Evolutionary conservation across 2,888 invertebrate species (phyloP).

Genomic region (Bugula neritina): DNA sequence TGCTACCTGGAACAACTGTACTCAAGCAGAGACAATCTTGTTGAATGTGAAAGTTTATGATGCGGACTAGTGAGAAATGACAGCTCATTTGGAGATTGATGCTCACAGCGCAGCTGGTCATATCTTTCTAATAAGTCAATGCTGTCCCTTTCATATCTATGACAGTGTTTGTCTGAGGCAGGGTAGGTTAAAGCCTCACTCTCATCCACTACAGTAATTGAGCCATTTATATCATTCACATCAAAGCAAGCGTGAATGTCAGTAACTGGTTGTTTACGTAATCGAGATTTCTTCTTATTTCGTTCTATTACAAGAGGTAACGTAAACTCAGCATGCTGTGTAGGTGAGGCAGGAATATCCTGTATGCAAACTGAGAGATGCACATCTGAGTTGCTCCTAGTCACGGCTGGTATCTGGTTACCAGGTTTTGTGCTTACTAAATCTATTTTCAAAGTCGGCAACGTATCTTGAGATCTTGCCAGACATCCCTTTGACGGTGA

Average conservation of each 20-base stretch:
- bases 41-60: not conserved
- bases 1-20: slow-evolving; percentile 14
- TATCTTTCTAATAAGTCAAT: slow-evolving; percentile 19
- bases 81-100: not conserved
- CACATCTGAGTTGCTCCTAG: slow-evolving; percentile 11
- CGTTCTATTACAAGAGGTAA: not conserved
- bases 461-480: not conserved
- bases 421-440: not conserved
- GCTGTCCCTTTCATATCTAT: slow-evolving; percentile 13
- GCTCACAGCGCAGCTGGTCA: slow-evolving; percentile 23
- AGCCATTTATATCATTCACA: slow-evolving; percentile 19
- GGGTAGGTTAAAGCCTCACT: not conserved
- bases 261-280: not conserved
- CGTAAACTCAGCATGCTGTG: slow-evolving; percentile 24
- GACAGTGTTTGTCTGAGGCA: not conserved
- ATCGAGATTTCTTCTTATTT: not conserved
- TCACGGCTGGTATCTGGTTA: not conserved
- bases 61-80: not conserved
- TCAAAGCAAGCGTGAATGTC: slow-evolving; percentile 27
- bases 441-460: not conserved
- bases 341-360: slow-evolving; percentile 2
- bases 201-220: slow-evolving; percentile 23
- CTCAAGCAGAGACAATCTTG: not conserved
- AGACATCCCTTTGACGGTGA: not conserved
- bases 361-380: slow-evolving; percentile 4